A percentile compares a stretch with the other conserved stretches of the same genome.
These are phyloP conservation scores for Eudemis profundana DNA, from an alignment of 2,888 invertebrate species.

Conservation along the genomic window DNA sequence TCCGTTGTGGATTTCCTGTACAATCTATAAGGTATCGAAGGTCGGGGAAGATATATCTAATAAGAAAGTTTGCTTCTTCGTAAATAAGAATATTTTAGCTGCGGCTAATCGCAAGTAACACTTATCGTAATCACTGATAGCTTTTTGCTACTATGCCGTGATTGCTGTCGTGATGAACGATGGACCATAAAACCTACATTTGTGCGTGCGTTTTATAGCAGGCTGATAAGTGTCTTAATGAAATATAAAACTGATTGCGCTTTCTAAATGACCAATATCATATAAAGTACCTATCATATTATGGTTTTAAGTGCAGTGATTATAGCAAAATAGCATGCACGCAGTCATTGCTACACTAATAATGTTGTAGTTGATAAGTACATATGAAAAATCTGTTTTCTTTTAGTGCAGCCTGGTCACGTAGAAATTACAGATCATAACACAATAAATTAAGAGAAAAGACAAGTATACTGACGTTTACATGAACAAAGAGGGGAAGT, in stretches of 20 bases:
- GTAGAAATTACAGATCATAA: not conserved
- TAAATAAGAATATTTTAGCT: too few relatives aligned
- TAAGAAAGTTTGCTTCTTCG: too few relatives aligned
- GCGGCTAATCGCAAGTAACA: too few relatives aligned
- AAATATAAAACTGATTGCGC: not conserved
- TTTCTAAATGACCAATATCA: not conserved
- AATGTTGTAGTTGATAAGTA: not conserved
- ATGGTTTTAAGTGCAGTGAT: not conserved
- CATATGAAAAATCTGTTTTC: not conserved
- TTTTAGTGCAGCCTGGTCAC: not conserved
- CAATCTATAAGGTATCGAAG: not conserved
- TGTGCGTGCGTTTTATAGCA: not conserved
- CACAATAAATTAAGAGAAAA: not conserved
- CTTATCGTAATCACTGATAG: too few relatives aligned
- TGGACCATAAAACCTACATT: not conserved
- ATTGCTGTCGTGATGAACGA: not conserved
- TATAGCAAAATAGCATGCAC: not conserved
- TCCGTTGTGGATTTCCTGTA: slow-evolving; percentile 24
- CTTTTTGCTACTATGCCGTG: not conserved
- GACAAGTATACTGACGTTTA: not conserved
- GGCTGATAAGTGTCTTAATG: not conserved
- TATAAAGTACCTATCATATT: not conserved
- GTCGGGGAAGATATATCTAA: too few relatives aligned
- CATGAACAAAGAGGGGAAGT: not conserved
- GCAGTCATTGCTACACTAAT: not conserved